phyloP scores from a whole-genome alignment of 2,797 vertebrate genomes.

The Pampus argenteus region DNA sequence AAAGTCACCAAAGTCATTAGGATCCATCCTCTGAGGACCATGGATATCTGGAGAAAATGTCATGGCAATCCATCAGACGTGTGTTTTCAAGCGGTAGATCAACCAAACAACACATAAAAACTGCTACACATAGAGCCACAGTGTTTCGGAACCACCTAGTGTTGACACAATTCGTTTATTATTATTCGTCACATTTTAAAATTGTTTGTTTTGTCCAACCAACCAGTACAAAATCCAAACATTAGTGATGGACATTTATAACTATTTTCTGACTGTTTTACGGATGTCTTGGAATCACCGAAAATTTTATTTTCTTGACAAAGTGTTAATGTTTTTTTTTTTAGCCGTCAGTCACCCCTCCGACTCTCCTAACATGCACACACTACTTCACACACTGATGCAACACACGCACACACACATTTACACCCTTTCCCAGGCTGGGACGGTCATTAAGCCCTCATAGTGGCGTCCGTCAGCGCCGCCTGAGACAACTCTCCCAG shows the following conservation, averaged over 20 bases:
- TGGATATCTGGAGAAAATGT: no score
- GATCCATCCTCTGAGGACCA: neutral
- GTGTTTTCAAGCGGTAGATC: neutral
- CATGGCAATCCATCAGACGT: neutral
- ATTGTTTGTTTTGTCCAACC: no score
- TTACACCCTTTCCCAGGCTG: constrained; percentile 34
- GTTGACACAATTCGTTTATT: neutral
- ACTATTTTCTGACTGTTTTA: neutral
- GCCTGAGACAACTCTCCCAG: constrained; percentile 71
- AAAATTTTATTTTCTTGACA: neutral
- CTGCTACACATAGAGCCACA: neutral
- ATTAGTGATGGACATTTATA: neutral
- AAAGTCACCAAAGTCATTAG: no score
- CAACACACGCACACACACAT: constrained; percentile 28
- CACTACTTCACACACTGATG: neutral
- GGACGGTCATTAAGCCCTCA: constrained; percentile 74
- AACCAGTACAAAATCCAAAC: no score
- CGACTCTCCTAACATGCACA: constrained; percentile 4
- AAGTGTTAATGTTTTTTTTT: constrained; percentile 8
- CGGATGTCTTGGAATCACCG: neutral
- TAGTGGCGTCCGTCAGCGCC: constrained; percentile 67
- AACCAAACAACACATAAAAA: neutral
- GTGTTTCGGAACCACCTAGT: neutral
- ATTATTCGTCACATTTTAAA: neutral
- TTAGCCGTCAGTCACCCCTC: constrained; percentile 18